phyloP scores from a whole-genome alignment of 2,888 invertebrate genomes.

The Andrena camellia region DNA sequence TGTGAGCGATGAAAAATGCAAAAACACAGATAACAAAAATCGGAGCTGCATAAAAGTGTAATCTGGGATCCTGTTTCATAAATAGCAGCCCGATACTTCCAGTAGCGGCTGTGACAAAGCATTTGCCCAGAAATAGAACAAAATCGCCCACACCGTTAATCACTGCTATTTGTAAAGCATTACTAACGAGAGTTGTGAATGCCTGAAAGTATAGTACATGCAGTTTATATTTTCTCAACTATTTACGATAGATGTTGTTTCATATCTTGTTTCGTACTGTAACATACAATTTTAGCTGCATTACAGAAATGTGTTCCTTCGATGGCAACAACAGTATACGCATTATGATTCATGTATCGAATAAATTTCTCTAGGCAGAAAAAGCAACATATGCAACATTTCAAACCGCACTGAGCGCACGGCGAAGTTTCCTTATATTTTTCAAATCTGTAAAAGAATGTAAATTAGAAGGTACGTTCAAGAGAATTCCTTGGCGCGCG shows the following conservation, averaged over 20 bases:
- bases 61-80: constrained; percentile 90
- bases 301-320: constrained; percentile 96
- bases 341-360: constrained; percentile 96
- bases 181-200: constrained; percentile 93
- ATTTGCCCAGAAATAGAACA: constrained; percentile 95
- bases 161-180: constrained; percentile 94
- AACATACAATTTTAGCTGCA: constrained; percentile 93
- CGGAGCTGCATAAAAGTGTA: constrained; percentile 95
- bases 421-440: constrained; percentile 90
- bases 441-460: constrained; percentile 87
- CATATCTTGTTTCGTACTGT: constrained; percentile 3
- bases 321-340: constrained; percentile 97
- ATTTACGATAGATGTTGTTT: background rate
- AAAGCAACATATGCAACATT: constrained; percentile 95
- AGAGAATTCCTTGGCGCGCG: constrained; percentile 7
- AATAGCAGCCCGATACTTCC: constrained; percentile 92
- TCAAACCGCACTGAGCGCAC: constrained; percentile 91
- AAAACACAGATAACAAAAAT: constrained; percentile 94
- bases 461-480: constrained; percentile 28
- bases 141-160: constrained; percentile 97
- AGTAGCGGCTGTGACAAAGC: constrained; percentile 93
- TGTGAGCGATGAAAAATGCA: constrained; percentile 96
- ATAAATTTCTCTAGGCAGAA: constrained; percentile 96
- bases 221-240: constrained; percentile 8
- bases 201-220: constrained; percentile 87